Base-by-base conservation (phyloP, 2,113 vertebrate species). In the Vulpes lagopus region DNA sequence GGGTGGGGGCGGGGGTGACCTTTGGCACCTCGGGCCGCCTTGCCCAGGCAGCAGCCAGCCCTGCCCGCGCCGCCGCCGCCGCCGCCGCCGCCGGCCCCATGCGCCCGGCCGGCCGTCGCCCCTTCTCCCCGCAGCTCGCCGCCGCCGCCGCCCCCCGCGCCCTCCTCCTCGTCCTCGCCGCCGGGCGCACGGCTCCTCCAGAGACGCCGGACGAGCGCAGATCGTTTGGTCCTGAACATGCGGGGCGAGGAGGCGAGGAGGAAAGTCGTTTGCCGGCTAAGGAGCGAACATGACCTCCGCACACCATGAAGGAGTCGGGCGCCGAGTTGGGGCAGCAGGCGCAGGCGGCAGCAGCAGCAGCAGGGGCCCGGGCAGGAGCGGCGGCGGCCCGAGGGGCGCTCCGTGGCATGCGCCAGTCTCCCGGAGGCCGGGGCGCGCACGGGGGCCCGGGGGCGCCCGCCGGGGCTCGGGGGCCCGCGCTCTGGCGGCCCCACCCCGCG, bases 151-250 rank as follows among this genome's bases (percentile, higher is more conserved):
- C 92, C 97, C 85, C 96, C 98, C 65, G 95, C 96, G 85, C 98
- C 97, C 98, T 99, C 99, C 98, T 99, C 99, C 98, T 99, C 99
- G 98, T 99, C 99, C 98, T 99, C 96, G 62, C 98, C 99, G 98
- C 99, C 99, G 99, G 99, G 99, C 98, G 99, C 99, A 79, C 99
- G 99, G 99, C 99, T 99, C 99, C 99, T 99, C 99, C 99, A 99
- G 98, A 99, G 99, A 99, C 99, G 99, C 99, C 99, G 99, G 99
- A 99, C 99, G 98, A 99, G 99, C 99, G 99, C 99, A 99, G 99
- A 99, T 98, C 99, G 99, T 99, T 99, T 99, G 99, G 99, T 99
- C 99, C 99, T 99, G 99, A 99, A 99, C 99, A 99, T 99, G 98
- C 99, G 99, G 99, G 99, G 99, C 99, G 99, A 99, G 98, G 97